Base-by-base conservation (phyloP, 2,113 vertebrate genomes). In the Ciconia boyciana region DNA sequence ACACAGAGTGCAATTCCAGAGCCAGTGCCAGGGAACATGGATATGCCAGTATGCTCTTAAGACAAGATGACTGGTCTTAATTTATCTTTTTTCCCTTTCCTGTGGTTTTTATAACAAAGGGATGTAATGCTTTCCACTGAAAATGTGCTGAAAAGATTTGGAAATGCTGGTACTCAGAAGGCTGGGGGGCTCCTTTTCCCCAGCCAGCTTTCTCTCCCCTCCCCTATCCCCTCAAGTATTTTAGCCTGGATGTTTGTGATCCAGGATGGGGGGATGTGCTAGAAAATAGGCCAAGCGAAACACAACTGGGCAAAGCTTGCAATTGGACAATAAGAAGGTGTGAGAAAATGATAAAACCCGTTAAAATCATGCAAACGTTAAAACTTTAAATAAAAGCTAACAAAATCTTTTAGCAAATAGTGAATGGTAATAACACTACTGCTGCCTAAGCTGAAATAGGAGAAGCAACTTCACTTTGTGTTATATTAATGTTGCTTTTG, bases 361-460 rank as follows among this genome's bases (percentile, higher is more conserved):
- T 84, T 52, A 78, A 91, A 95, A 70, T 84, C 12, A 36, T 26
- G n/a, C 52, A 83, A 75, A 82, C 31, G 79, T 46, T 66, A 14
- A 82, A 75, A 94, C 4, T 44, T 83, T 28, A 65, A 89, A 69
- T 84, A 90, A 94, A 94, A 87, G 10, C n/a, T 92, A 85, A 92
- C 15, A 76, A 64, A 34, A 22, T 1, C 15, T n/a, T 39, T 57
- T 70, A 75, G 32, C 48, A 74, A 90, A 82, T 62, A 61, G 26
- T 29, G 21, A 51, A 51, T 61, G 7, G 8, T 70, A 55, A 39
- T 80, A 77, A 55, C 19, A 62, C 9, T 39, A 20, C 26, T 68
- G 71, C 20, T 87, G 44, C 21, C 51, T 52, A 72, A 95, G 19
- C 44, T 92, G 91, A 92, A 90, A 62, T 43, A 66, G 77, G 52